phyloP scores from a whole-genome alignment of 1,140 invertebrate species.

The Ctenoplectra terminalis region DNA sequence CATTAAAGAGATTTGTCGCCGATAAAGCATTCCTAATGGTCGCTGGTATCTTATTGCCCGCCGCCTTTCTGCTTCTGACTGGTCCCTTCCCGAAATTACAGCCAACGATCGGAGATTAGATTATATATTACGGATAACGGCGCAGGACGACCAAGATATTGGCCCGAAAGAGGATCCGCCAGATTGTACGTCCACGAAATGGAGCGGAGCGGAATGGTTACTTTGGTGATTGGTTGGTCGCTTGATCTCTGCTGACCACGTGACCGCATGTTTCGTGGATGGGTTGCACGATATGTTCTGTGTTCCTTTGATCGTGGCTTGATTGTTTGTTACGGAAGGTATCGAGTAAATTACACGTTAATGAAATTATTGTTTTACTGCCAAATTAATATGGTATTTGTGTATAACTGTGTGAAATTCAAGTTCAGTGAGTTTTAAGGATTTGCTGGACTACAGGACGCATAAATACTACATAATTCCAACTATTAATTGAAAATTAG shows the following conservation, averaged over 20 bases:
- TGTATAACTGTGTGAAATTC: too few species aligned
- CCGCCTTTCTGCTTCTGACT: conserved; percentile 45
- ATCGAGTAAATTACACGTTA: too few species aligned
- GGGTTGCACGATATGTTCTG: not conserved
- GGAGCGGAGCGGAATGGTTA: not conserved
- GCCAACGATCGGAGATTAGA: conserved; percentile 60
- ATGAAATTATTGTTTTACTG: too few species aligned
- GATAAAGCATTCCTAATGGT: conserved; percentile 62
- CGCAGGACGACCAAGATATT: not conserved
- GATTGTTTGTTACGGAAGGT: too few species aligned
- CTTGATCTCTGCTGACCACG: not conserved
- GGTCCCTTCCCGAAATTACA: conserved; percentile 30
- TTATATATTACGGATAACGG: conserved; percentile 49
- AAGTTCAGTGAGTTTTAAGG: too few species aligned
- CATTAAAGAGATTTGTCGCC: conserved; percentile 66
- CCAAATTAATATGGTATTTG: too few species aligned
- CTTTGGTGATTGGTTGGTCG: not conserved
- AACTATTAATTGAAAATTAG: too few species aligned
- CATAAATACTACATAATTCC: too few species aligned
- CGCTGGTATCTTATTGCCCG: conserved; percentile 51
- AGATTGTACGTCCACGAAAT: conserved; percentile 8
- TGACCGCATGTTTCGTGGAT: not conserved
- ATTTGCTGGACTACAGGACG: too few species aligned
- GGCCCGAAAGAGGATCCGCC: too few species aligned
- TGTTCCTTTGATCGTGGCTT: too few species aligned